These are phyloP conservation scores for Pemphigus obesinymphae DNA, from an alignment of 1,140 invertebrate species.

Conservation along the genomic window DNA sequence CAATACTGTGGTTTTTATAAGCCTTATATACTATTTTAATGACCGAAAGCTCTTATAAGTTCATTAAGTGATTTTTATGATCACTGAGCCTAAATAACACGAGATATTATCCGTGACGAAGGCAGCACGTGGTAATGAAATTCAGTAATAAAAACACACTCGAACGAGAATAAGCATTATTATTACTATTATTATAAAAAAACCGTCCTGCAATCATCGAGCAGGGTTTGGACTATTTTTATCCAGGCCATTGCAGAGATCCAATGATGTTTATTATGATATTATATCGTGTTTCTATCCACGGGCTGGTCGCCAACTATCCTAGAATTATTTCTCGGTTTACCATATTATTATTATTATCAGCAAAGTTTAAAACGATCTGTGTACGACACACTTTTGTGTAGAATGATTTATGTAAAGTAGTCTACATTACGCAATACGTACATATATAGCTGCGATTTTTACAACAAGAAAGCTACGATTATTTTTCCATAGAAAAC, in stretches of 20 bases:
- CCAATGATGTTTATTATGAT: slow-evolving; percentile 22
- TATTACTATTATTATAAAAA: slow-evolving; percentile 19
- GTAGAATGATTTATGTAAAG: too few relatives aligned
- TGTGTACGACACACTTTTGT: too few relatives aligned
- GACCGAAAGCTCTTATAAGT: background rate
- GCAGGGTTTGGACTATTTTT: slow-evolving; percentile 25
- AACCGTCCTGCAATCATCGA: slow-evolving; percentile 1
- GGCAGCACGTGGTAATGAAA: background rate
- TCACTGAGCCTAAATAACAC: background rate
- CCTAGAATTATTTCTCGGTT: background rate
- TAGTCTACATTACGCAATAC: too few relatives aligned
- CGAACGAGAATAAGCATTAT: background rate
- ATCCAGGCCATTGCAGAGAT: slow-evolving; percentile 33
- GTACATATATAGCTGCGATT: too few relatives aligned
- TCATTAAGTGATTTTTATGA: background rate
- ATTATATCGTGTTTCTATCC: slow-evolving; percentile 29
- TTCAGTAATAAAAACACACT: background rate
- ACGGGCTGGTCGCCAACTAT: slow-evolving; percentile 22
- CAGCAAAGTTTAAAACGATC: background rate
- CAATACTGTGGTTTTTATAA: background rate
- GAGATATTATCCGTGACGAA: background rate
- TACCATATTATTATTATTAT: background rate
- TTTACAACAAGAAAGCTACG: too few relatives aligned
- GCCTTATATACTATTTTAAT: background rate
- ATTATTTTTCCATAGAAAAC: too few relatives aligned